Conservation (phyloP, 2,888 invertebrate genomes). For the Hypsopygia costalis region DNA sequence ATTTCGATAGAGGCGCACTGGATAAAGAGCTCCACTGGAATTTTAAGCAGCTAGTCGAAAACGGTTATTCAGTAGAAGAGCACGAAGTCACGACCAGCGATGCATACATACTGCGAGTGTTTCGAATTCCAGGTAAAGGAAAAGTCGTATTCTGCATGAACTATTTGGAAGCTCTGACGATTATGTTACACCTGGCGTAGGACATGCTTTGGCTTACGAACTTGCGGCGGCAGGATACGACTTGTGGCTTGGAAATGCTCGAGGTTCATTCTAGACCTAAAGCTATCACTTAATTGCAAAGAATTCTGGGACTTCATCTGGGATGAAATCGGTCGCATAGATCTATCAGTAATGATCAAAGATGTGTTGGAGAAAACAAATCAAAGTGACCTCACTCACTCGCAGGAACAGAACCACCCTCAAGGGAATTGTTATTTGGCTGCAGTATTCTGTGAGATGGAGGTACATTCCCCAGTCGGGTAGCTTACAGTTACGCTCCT, state of each 20-base stretch:
- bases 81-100: neutral
- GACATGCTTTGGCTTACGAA: neutral
- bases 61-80: neutral
- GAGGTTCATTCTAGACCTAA: slow-evolving; percentile 3
- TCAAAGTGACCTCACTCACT: too few relatives aligned
- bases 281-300: neutral
- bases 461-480: too few relatives aligned
- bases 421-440: too few relatives aligned
- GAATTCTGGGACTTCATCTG: slow-evolving; percentile 60
- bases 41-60: too few relatives aligned
- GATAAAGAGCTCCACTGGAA: too few relatives aligned
- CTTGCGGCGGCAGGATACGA: slow-evolving; percentile 8
- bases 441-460: too few relatives aligned
- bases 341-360: slow-evolving; percentile 83
- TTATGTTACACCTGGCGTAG: neutral
- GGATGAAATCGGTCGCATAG: slow-evolving; percentile 83
- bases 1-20: too few relatives aligned
- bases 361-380: slow-evolving; percentile 44
- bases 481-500: too few relatives aligned
- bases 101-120: slow-evolving; percentile 1
- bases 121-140: slow-evolving; percentile 1
- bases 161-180: neutral
- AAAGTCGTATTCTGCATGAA: neutral
- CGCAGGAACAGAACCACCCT: too few relatives aligned
- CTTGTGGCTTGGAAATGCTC: slow-evolving; percentile 14